These are phyloP conservation scores for Hydrozoanthus gracilis DNA, from an alignment of 92 coral and sea anemone species.

Conservation along the genomic window DNA sequence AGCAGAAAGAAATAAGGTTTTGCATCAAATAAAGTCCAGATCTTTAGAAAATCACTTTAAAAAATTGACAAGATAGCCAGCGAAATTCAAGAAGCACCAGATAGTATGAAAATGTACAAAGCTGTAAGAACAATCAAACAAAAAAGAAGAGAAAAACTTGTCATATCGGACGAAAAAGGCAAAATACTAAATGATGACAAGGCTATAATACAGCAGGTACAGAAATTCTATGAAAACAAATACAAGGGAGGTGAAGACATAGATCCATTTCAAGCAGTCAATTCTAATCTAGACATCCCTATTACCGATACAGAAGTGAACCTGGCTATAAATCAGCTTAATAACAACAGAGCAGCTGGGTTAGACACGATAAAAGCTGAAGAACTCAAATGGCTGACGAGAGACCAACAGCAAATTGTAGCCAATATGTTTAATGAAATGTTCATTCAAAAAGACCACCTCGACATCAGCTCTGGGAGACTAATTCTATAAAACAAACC, in stretches of 20 bases:
- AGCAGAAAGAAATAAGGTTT: background rate
- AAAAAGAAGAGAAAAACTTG: background rate
- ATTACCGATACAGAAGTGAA: background rate
- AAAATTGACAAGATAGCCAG: constrained; percentile 2
- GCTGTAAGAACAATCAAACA: background rate
- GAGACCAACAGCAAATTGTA: background rate
- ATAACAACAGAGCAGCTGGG: constrained; percentile 3
- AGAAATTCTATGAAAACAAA: background rate
- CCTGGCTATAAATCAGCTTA: background rate
- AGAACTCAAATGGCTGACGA: background rate
- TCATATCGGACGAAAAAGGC: constrained; percentile 5
- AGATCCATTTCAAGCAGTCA: constrained; percentile 9
- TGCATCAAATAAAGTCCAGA: background rate
- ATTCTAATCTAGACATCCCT: background rate
- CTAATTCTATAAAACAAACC: background rate
- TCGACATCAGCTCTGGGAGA: background rate
- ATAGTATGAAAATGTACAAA: too few relatives aligned
- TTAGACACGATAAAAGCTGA: constrained; percentile 1
- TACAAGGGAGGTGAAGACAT: background rate
- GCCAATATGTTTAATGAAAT: constrained; percentile 15
- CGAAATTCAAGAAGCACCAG: constrained; percentile 11
- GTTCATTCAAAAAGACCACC: background rate
- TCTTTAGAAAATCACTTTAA: background rate
- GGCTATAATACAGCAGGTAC: background rate
- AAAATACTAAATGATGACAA: background rate